Conservation (phyloP, 2,888 invertebrate genomes). For the Andrena bucephala region DNA sequence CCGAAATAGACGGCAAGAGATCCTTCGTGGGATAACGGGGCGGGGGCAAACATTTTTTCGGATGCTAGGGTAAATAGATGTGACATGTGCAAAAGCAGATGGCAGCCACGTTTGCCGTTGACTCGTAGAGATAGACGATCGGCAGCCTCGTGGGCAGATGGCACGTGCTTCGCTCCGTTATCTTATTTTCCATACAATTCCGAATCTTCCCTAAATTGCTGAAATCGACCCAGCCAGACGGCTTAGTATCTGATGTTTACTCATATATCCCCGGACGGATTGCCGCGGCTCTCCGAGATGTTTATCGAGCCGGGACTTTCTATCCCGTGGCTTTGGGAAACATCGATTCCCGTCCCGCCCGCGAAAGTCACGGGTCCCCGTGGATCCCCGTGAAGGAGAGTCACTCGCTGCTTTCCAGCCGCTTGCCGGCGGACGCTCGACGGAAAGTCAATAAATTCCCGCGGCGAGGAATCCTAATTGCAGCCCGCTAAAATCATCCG, state of each 20-base stretch:
- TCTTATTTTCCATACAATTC: slow-evolving; percentile 59
- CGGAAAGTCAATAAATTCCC: not conserved
- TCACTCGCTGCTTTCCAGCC: not conserved
- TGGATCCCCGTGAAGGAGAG: not conserved
- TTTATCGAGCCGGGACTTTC: slow-evolving; percentile 18
- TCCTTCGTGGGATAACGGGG: slow-evolving; percentile 40
- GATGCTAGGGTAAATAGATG: slow-evolving; percentile 42
- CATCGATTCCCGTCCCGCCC: slow-evolving; percentile 6
- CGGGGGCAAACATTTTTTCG: slow-evolving; percentile 65
- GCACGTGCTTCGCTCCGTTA: slow-evolving; percentile 64
- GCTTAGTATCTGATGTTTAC: slow-evolving; percentile 48
- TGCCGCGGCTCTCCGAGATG: slow-evolving; percentile 10
- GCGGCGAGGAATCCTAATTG: not conserved
- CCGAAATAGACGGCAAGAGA: slow-evolving; percentile 38
- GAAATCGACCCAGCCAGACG: slow-evolving; percentile 27
- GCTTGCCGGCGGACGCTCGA: not conserved
- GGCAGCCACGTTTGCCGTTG: slow-evolving; percentile 60
- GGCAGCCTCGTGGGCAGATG: slow-evolving; percentile 61
- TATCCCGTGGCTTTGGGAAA: not conserved
- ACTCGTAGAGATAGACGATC: slow-evolving; percentile 55
- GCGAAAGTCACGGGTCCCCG: not conserved
- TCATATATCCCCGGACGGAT: slow-evolving; percentile 18
- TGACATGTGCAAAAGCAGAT: slow-evolving; percentile 74
- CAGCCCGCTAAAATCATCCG: not conserved
- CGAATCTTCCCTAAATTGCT: slow-evolving; percentile 51